A percentile compares a stretch with the other conserved stretches of the same genome.
Evolutionary conservation across 1,140 invertebrate species (phyloP).

Genomic region (Cotesia vestalis): DNA sequence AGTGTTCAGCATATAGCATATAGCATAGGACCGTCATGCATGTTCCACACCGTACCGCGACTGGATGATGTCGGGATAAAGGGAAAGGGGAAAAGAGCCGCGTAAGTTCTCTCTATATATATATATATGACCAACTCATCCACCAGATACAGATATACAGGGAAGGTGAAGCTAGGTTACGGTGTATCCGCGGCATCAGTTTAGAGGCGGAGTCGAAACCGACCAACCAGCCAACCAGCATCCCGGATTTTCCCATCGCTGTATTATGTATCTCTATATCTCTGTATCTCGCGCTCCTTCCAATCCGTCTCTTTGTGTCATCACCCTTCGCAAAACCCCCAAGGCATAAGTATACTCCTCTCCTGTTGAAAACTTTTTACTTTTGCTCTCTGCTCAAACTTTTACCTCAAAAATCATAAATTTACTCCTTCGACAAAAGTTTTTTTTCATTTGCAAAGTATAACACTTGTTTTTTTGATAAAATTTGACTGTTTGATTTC

Average conservation of each 20-base stretch:
- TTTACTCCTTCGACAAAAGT: not conserved
- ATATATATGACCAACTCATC: not conserved
- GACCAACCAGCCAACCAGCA: slow-evolving; percentile 44
- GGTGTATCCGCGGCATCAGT: slow-evolving; percentile 31
- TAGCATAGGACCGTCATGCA: not conserved
- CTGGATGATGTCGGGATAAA: not conserved
- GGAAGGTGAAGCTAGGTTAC: slow-evolving; percentile 16
- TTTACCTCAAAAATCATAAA: not conserved
- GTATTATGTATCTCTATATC: slow-evolving; percentile 30
- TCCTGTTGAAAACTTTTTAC: slow-evolving; percentile 21
- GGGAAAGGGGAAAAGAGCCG: slow-evolving; percentile 17
- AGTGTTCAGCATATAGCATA: no score
- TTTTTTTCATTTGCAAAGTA: not conserved
- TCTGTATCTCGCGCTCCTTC: slow-evolving; percentile 24
- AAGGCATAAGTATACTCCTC: slow-evolving; percentile 27
- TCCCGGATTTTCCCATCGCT: slow-evolving; percentile 39
- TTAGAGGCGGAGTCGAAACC: slow-evolving; percentile 46
- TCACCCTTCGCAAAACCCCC: slow-evolving; percentile 23
- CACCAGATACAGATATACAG: not conserved
- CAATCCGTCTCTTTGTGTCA: slow-evolving; percentile 28
- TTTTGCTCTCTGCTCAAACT: not conserved
- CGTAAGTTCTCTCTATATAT: slow-evolving; percentile 15
- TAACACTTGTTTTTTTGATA: no score
- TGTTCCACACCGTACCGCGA: not conserved
- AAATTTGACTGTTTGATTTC: no score